A percentile compares a stretch with the other conserved stretches of the same genome.
These are phyloP conservation scores for Pterobdella sp. DNA, from an alignment of 2,888 invertebrate species.

Conservation along the genomic window DNA sequence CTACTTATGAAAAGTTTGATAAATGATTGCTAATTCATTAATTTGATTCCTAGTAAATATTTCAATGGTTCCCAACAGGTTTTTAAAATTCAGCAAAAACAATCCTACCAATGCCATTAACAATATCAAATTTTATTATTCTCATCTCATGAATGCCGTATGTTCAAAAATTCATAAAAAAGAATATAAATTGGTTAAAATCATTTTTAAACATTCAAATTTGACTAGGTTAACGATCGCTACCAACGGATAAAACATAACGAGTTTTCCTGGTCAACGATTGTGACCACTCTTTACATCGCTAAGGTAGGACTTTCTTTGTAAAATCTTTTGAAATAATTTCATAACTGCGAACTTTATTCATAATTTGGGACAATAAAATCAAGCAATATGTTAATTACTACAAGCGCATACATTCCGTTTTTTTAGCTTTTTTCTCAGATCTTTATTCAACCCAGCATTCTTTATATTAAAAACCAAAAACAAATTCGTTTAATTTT, in stretches of 20 bases:
- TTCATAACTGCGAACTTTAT: no score
- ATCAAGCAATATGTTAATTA: no score
- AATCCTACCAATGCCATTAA: not conserved
- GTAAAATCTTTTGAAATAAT: no score
- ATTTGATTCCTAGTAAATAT: not conserved
- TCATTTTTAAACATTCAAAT: not conserved
- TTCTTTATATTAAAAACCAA: no score
- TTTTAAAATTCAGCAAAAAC: slow-evolving; percentile 5
- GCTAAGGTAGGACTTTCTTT: not conserved
- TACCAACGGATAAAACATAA: not conserved
- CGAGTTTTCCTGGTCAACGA: not conserved
- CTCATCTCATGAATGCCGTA: not conserved
- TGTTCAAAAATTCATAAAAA: not conserved
- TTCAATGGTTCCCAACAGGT: not conserved
- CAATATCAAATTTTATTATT: not conserved
- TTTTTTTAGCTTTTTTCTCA: no score
- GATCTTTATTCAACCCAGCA: no score
- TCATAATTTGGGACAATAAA: no score
- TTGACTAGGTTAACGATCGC: not conserved
- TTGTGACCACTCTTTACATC: not conserved
- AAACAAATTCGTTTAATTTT: no score
- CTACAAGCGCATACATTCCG: no score
- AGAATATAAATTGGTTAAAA: not conserved
- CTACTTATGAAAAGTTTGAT: not conserved
- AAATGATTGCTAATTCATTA: not conserved